A percentile compares a stretch with the other conserved stretches of the same genome.
Conservation (phyloP, 92 coral and sea anemone species). For the Diadumene lineata region DNA sequence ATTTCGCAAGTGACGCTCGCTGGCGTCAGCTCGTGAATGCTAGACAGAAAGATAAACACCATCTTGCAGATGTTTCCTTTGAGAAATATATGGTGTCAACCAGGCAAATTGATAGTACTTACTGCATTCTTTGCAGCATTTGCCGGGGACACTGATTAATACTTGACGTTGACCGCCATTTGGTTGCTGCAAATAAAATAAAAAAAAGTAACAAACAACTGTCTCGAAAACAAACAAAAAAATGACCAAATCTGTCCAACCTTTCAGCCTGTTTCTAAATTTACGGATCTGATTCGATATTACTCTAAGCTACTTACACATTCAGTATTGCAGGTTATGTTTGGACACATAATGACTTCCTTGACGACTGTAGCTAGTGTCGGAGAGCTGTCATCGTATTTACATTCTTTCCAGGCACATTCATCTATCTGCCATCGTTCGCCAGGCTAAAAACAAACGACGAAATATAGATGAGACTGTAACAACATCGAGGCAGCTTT, state of each 20-base stretch:
- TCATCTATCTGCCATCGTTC: conserved; percentile 53
- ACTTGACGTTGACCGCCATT: conserved; percentile 56
- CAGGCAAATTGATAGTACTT: conserved; percentile 21
- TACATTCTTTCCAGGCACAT: conserved; percentile 60
- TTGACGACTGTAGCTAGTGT: conserved; percentile 55
- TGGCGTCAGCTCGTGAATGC: too few relatives aligned
- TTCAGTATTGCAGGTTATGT: conserved; percentile 54
- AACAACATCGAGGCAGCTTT: too few relatives aligned
- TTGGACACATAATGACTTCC: conserved; percentile 51
- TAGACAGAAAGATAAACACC: too few relatives aligned
- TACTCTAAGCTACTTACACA: conserved; percentile 51
- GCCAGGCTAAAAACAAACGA: conserved; percentile 30
- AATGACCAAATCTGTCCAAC: not conserved
- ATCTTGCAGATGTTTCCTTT: not conserved
- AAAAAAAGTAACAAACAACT: not conserved
- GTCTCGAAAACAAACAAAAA: not conserved
- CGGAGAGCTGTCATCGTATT: conserved; percentile 45
- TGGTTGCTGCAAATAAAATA: conserved; percentile 21
- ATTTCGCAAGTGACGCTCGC: too few relatives aligned
- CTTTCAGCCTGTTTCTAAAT: too few relatives aligned
- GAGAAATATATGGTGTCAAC: not conserved
- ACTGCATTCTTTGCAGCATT: conserved; percentile 73
- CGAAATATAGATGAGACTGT: not conserved
- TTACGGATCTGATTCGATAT: too few relatives aligned
- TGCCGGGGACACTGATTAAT: conserved; percentile 45